These are phyloP conservation scores for Bombylius discolor DNA, from an alignment of 2,888 invertebrate species.

Conservation along the genomic window DNA sequence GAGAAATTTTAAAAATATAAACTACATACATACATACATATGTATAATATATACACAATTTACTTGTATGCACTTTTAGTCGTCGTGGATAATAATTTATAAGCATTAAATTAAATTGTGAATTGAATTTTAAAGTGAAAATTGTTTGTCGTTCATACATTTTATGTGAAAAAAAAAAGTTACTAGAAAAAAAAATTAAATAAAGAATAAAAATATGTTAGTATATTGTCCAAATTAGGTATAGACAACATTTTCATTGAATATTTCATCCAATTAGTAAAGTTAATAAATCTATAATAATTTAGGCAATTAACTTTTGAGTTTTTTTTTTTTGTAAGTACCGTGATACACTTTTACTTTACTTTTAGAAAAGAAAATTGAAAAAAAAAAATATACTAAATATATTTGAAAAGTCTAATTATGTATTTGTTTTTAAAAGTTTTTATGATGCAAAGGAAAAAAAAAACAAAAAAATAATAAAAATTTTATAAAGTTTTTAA, in stretches of 20 bases:
- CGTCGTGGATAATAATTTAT: background rate
- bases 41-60: background rate
- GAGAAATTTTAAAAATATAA: background rate
- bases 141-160: background rate
- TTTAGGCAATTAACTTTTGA: background rate
- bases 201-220: too few species aligned
- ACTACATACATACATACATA: background rate
- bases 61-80: background rate
- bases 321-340: too few species aligned
- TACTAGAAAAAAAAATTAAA: too few species aligned
- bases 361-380: too few species aligned
- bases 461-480: too few species aligned
- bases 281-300: background rate
- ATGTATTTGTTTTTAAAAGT: too few species aligned
- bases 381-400: too few species aligned
- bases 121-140: background rate
- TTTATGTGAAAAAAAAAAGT: too few species aligned
- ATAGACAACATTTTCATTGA: background rate
- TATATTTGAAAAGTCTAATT: too few species aligned
- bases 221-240: conserved; percentile 1
- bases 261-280: conserved; percentile 1
- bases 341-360: too few species aligned
- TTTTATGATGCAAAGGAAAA: too few species aligned
- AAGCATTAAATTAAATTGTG: background rate
- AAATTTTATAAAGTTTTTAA: too few species aligned